Conservation (phyloP, 2,888 invertebrate species). For the Itoplectis maculator region DNA sequence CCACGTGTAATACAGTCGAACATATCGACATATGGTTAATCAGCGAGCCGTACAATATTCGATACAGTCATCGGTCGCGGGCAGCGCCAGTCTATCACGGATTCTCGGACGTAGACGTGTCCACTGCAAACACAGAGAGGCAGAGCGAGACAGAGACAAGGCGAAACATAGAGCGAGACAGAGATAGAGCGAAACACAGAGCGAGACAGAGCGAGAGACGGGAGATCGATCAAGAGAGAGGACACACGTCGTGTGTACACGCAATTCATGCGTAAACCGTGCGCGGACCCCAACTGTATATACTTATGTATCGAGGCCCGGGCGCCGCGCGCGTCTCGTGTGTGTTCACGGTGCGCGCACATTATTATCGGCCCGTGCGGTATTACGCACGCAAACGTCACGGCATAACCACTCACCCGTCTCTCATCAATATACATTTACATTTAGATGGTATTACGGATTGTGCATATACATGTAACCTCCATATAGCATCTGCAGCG, state of each 20-base stretch:
- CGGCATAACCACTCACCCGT: slow-evolving; percentile 61
- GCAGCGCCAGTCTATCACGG: neutral
- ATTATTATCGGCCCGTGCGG: slow-evolving; percentile 58
- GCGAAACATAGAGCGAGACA: neutral
- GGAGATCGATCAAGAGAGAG: neutral
- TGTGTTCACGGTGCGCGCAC: slow-evolving; percentile 38
- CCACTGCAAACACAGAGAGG: slow-evolving; percentile 2
- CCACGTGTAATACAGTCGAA: slow-evolving; percentile 34
- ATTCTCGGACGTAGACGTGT: slow-evolving; percentile 11
- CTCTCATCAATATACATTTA: slow-evolving; percentile 65
- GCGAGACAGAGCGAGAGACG: neutral
- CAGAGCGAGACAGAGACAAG: neutral
- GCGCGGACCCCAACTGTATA: slow-evolving; percentile 35
- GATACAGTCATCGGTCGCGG: slow-evolving; percentile 58
- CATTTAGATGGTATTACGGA: slow-evolving; percentile 57
- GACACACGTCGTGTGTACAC: slow-evolving; percentile 11
- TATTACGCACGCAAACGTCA: slow-evolving; percentile 65
- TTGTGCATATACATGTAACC: slow-evolving; percentile 12
- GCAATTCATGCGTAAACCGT: slow-evolving; percentile 55
- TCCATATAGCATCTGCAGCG: neutral
- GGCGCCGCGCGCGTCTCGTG: neutral
- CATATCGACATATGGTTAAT: slow-evolving; percentile 60
- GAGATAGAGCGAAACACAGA: neutral
- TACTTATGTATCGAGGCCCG: slow-evolving; percentile 22
- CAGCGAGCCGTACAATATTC: slow-evolving; percentile 53